These are phyloP conservation scores for Amorpha juglandis DNA, from an alignment of 2,888 invertebrate genomes.

Conservation along the genomic window DNA sequence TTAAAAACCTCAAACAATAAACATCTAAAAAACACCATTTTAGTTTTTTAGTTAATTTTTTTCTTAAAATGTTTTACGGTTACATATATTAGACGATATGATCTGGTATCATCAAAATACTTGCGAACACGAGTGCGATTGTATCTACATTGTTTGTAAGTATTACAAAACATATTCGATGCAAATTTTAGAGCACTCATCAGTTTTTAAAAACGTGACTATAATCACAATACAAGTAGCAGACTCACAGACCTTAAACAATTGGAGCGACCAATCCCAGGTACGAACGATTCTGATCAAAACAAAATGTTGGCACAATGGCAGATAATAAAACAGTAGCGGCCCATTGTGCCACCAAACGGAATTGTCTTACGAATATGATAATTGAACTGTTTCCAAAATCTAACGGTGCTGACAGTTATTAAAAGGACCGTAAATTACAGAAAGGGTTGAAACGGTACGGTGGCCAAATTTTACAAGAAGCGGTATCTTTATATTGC, in stretches of 20 bases:
- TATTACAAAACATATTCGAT: not conserved
- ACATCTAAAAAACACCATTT: too few relatives aligned
- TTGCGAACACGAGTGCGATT: too few relatives aligned
- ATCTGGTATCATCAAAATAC: too few relatives aligned
- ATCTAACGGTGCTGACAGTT: conserved; percentile 46
- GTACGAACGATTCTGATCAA: conserved; percentile 18
- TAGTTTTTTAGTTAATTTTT: too few relatives aligned
- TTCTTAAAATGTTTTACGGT: too few relatives aligned
- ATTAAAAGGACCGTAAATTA: conserved; percentile 50
- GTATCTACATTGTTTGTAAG: not conserved
- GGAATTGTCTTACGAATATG: conserved; percentile 56
- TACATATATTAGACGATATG: too few relatives aligned
- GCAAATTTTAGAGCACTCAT: not conserved
- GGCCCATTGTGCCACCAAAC: conserved; percentile 24
- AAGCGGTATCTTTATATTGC: conserved; percentile 35
- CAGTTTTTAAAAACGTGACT: conserved; percentile 6
- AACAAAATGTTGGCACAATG: conserved; percentile 29
- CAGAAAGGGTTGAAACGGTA: conserved; percentile 60
- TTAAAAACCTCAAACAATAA: too few relatives aligned
- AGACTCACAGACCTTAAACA: not conserved
- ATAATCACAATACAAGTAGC: conserved; percentile 23
- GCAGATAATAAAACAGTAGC: conserved; percentile 43
- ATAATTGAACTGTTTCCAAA: conserved; percentile 53
- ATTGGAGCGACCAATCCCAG: not conserved
- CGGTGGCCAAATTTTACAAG: conserved; percentile 60